Evolutionary conservation across 2,113 vertebrate genomes (phyloP).

Genomic region (Trematocara zebra): DNA sequence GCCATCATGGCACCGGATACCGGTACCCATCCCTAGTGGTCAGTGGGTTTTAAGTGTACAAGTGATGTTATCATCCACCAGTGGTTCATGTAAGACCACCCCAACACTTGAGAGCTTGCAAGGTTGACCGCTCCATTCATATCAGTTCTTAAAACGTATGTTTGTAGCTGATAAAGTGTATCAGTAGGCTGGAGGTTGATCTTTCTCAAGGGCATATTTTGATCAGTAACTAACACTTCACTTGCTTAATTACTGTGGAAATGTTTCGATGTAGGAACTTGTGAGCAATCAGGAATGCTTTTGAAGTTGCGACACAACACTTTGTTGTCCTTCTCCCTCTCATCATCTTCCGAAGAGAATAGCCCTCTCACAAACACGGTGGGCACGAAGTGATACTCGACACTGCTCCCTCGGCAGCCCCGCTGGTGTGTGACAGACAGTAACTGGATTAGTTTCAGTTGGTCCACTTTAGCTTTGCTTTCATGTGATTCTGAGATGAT

Average conservation of each 20-base stretch:
- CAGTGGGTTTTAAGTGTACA: not conserved
- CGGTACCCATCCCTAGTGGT: too few species aligned
- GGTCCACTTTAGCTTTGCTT: not conserved
- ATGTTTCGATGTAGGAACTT: slow-evolving; percentile 28
- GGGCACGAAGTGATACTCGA: slow-evolving; percentile 7
- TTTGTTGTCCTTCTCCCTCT: slow-evolving; percentile 16
- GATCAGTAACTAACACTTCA: slow-evolving; percentile 16
- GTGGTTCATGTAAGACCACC: not conserved
- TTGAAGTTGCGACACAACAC: slow-evolving; percentile 60
- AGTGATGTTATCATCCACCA: not conserved
- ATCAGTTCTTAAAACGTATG: not conserved
- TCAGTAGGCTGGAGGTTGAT: not conserved
- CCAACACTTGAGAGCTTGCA: not conserved
- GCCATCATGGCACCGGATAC: too few species aligned
- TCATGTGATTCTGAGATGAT: slow-evolving; percentile 7
- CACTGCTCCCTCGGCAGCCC: not conserved
- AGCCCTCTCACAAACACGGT: not conserved
- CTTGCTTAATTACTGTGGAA: not conserved
- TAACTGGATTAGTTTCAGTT: slow-evolving; percentile 38
- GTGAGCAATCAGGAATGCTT: slow-evolving; percentile 66
- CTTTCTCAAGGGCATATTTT: not conserved
- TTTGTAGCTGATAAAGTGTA: not conserved
- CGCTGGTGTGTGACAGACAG: not conserved
- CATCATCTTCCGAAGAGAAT: slow-evolving; percentile 24
- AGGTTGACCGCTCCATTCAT: not conserved